Evolutionary conservation across 2,888 invertebrate species (phyloP).

Genomic region (Lampropteryx suffumata): DNA sequence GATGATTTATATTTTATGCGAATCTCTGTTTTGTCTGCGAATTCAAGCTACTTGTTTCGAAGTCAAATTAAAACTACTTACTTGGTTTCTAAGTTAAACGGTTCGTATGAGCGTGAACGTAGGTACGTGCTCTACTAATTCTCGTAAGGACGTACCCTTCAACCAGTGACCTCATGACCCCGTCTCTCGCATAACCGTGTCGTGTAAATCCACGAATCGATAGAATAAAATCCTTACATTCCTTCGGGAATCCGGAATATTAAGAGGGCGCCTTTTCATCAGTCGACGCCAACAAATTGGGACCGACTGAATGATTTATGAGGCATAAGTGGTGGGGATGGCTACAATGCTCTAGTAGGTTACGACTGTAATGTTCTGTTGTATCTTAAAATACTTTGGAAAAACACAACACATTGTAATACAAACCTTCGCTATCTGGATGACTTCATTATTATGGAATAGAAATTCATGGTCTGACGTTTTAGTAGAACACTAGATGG

Average conservation of each 20-base stretch:
- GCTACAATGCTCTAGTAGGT: constrained; percentile 36
- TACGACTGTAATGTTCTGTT: constrained; percentile 38
- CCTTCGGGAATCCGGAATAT: constrained; percentile 45
- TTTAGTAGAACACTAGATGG: no score
- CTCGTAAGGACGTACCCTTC: constrained; percentile 5
- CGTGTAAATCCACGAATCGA: constrained; percentile 26
- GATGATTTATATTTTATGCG: no score
- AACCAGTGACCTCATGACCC: constrained; percentile 13
- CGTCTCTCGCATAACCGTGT: constrained; percentile 22
- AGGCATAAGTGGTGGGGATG: constrained; percentile 48
- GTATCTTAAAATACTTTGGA: constrained; percentile 35
- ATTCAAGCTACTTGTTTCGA: no score
- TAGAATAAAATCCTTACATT: constrained; percentile 44
- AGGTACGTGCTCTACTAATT: neutral
- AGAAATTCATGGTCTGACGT: no score
- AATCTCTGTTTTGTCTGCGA: no score
- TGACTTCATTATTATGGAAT: constrained; percentile 4
- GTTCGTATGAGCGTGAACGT: neutral
- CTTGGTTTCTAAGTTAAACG: neutral
- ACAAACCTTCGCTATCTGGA: constrained; percentile 10
- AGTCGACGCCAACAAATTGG: constrained; percentile 57
- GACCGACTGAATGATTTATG: constrained; percentile 61
- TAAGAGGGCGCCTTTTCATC: constrained; percentile 55
- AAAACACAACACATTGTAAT: constrained; percentile 5
- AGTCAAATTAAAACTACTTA: no score